phyloP scores from a whole-genome alignment of 1,140 invertebrate genomes.

The Halesus radiatus region DNA sequence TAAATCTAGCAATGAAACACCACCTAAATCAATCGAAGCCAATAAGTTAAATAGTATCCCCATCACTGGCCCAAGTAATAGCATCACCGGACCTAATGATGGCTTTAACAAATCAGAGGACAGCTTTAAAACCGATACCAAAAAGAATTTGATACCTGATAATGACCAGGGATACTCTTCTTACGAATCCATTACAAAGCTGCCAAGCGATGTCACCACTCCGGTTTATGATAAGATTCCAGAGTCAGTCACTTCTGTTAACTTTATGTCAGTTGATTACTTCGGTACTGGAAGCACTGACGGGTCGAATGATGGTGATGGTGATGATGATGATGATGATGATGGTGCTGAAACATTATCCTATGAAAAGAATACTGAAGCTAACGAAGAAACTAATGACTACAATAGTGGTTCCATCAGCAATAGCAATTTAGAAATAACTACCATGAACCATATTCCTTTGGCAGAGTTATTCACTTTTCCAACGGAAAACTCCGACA shows the following conservation, averaged over 20 bases:
- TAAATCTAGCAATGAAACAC: neutral
- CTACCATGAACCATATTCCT: conserved; percentile 22
- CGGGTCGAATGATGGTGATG: neutral
- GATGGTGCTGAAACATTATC: neutral
- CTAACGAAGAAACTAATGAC: neutral
- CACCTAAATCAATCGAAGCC: neutral
- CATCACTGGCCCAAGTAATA: conserved; percentile 30
- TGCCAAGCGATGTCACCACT: conserved; percentile 47
- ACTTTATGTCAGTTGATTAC: conserved; percentile 33
- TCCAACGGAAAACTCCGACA: neutral
- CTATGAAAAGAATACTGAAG: neutral
- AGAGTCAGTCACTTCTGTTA: conserved; percentile 19
- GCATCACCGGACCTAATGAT: conserved; percentile 7
- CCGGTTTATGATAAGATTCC: conserved; percentile 41
- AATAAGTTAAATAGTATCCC: neutral
- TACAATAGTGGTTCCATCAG: neutral
- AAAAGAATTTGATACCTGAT: conserved; percentile 16
- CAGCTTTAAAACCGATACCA: conserved; percentile 11
- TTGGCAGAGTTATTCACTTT: conserved; percentile 3
- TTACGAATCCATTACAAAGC: conserved; percentile 52
- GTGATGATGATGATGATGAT: neutral
- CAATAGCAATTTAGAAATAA: conserved; percentile 6
- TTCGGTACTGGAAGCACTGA: conserved; percentile 19
- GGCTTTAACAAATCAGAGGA: neutral
- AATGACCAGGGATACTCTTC: conserved; percentile 24